Evolutionary conservation across 2,113 vertebrate species (phyloP).

Genomic region (Tenrec ecaudatus): DNA sequence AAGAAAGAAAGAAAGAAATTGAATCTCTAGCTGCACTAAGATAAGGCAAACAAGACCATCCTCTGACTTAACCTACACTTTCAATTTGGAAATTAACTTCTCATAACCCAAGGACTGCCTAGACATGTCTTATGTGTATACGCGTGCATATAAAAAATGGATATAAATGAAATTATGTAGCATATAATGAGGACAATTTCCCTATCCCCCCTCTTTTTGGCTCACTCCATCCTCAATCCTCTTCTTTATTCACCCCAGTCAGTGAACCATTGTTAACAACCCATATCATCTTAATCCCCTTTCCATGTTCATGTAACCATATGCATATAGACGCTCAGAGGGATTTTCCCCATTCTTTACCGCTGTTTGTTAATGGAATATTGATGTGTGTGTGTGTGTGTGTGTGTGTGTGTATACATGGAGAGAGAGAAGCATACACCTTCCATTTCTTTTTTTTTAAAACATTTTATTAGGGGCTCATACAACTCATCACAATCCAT

Average conservation of each 20-base stretch:
- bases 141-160: neutral
- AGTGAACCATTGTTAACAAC: neutral
- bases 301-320: neutral
- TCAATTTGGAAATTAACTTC: no score
- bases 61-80: no score
- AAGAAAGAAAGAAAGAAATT: no score
- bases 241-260: neutral
- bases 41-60: no score
- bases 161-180: neutral
- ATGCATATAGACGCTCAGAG: neutral
- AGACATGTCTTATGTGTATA: neutral
- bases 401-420: neutral
- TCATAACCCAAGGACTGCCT: no score
- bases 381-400: neutral
- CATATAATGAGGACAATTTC: neutral
- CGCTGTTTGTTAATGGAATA: neutral
- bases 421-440: no score
- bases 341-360: neutral
- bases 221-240: neutral
- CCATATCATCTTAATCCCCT: neutral
- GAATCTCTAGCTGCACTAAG: no score
- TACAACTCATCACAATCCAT: no score
- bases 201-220: neutral
- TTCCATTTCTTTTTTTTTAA: no score
- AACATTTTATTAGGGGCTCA: no score